phyloP scores from a whole-genome alignment of 2,113 vertebrate genomes.

The Alligator mississippiensis region DNA sequence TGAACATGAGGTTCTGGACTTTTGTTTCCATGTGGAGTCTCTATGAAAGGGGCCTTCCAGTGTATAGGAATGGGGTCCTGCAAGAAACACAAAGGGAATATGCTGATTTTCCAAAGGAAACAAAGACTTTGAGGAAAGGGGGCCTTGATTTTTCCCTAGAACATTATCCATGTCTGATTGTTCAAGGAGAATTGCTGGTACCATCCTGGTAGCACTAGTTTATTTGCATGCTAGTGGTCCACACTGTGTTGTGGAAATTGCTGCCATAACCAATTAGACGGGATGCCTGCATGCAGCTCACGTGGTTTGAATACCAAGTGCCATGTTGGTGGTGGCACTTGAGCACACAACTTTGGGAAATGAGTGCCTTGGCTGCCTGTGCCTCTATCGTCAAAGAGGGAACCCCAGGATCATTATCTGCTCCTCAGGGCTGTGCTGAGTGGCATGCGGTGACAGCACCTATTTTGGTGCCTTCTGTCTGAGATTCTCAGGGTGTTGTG shows the following conservation, averaged over 20 bases:
- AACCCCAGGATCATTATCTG: slow-evolving; percentile 11
- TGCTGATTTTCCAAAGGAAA: background rate
- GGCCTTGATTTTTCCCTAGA: background rate
- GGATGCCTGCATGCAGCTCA: background rate
- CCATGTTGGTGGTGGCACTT: background rate
- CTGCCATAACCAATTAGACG: background rate
- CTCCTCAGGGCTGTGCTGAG: background rate
- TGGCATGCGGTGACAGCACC: background rate
- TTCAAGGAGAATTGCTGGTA: background rate
- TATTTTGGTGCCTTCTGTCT: background rate
- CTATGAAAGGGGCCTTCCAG: background rate
- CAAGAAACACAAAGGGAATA: background rate
- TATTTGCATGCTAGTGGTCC: background rate
- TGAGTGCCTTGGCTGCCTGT: slow-evolving; percentile 7
- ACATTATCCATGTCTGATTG: background rate
- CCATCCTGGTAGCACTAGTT: background rate
- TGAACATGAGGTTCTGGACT: background rate
- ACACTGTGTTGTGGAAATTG: background rate
- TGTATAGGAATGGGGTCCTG: background rate
- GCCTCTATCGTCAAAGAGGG: background rate
- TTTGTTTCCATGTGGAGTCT: background rate
- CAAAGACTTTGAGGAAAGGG: background rate
- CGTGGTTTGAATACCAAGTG: slow-evolving; percentile 6
- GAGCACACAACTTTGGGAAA: slow-evolving; percentile 30
- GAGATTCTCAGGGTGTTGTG: background rate